A percentile compares a stretch with the other conserved stretches of the same genome.
Evolutionary conservation across 2,888 invertebrate genomes (phyloP).

Genomic region (Cataglyphis rosenhaueri): DNA sequence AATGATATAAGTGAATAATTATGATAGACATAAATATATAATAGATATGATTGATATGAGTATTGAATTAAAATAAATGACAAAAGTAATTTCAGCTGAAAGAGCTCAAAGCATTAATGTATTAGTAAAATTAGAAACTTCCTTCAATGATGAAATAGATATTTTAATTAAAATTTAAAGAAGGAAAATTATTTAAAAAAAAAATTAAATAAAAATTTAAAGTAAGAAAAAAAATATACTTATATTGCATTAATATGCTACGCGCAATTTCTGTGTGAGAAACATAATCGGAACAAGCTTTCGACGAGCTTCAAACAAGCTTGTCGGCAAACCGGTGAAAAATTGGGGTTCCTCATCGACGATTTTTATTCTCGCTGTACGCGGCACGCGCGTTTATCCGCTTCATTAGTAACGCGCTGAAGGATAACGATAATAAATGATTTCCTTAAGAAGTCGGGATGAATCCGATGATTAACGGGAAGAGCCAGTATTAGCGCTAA

Average conservation of each 20-base stretch:
- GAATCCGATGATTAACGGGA: constrained; percentile 62
- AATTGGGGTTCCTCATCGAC: constrained; percentile 23
- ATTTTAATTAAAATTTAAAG: no score
- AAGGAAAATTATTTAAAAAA: no score
- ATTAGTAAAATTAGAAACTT: constrained; percentile 17
- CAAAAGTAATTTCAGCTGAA: constrained; percentile 5
- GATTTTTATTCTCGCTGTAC: neutral
- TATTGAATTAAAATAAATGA: neutral
- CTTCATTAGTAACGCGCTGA: constrained; percentile 42
- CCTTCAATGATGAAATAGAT: neutral
- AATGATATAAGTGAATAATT: neutral
- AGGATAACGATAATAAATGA: constrained; percentile 68
- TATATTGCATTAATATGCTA: neutral
- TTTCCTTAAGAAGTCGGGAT: constrained; percentile 46
- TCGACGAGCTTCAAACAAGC: neutral
- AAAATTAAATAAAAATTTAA: no score
- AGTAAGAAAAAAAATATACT: neutral
- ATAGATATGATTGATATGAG: neutral
- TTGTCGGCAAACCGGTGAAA: constrained; percentile 15
- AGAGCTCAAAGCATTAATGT: neutral
- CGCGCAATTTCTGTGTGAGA: constrained; percentile 3
- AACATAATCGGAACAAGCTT: constrained; percentile 14
- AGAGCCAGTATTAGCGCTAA: constrained; percentile 56
- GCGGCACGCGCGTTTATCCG: constrained; percentile 30
- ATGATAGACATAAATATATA: neutral